Base-by-base conservation (phyloP, 2,113 vertebrate genomes). In the Lontra canadensis region DNA sequence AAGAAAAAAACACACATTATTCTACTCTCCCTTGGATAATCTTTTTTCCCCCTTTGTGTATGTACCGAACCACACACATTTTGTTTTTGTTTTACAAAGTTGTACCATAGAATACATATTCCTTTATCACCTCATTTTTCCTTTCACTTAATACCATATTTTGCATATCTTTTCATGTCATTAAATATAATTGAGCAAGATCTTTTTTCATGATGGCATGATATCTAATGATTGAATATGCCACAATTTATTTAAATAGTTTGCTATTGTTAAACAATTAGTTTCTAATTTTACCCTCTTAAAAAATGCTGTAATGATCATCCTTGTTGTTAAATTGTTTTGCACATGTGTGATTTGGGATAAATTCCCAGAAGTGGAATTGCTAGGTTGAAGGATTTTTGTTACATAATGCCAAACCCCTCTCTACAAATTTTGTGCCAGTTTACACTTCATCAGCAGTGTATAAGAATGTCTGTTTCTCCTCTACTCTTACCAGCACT, bases 271-370 rank as follows among this genome's bases (percentile, higher is more conserved):
- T 76, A 74, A 49, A 90, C 29, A 79, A 95, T 94, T 89, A 18
- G n/a, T 88, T 94, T 98, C 79, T 97, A 93, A 95, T 93, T 96
- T 96, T 93, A 76, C 3, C 52, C 55, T 80, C 88, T 95, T 94
- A 85, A 55, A 90, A 95, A 96, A 73, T 97, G 73, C 82, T 95
- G 0, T 74, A 73, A 55, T 93, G 73, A 92, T 90, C 61, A 93
- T 94, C 31, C 23, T 89, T 90, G 44, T 47, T 84, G 85, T 90
- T 88, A 94, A 96, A 90, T 96, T 49, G 44, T 92, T 95, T 57
- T 95, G 71, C 81, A 96, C 26, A 79, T 92, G 39, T 93, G 49
- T 83, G 47, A 91, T 94, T 92, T 98, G 92, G 80, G 73, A 95
- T 89, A 82, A 86, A 94, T 96, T 96, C 92, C 89, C 82, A 88